Percentiles rank a stretch among this genome's conserved stretches.
Conservation (phyloP, 2,888 invertebrate genomes). For the Amphimallon solstitiale region DNA sequence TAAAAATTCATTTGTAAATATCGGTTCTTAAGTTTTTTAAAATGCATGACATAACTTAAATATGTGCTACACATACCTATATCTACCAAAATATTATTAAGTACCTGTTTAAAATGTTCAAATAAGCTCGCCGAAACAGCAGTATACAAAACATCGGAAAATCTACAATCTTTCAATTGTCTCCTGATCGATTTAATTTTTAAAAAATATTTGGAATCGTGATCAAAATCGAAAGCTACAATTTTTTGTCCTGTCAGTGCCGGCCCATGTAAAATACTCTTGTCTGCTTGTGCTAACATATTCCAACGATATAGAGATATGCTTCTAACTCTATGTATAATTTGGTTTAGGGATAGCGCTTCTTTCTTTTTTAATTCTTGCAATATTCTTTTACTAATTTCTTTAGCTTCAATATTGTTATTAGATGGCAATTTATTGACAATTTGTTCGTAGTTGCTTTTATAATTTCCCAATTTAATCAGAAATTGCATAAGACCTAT, state of each 20-base stretch:
- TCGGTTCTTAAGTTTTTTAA: no score
- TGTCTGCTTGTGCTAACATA: conserved; percentile 12
- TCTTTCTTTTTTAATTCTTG: background rate
- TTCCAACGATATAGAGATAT: conserved; percentile 29
- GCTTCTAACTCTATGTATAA: background rate
- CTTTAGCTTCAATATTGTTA: background rate
- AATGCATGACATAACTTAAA: no score
- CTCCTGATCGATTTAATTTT: conserved; percentile 37
- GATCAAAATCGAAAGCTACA: conserved; percentile 26
- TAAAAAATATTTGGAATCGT: conserved; percentile 15
- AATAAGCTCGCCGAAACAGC: conserved; percentile 36
- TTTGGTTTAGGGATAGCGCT: background rate
- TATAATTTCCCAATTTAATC: conserved; percentile 18
- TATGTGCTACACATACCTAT: background rate
- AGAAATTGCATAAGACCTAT: conserved; percentile 23
- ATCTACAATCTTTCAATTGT: conserved; percentile 24
- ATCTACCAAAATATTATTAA: background rate
- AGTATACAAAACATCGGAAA: conserved; percentile 29
- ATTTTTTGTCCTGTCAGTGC: conserved; percentile 28
- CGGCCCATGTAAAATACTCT: conserved; percentile 32
- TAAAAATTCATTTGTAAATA: no score
- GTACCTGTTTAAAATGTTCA: conserved; percentile 31
- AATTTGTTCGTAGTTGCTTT: conserved; percentile 11
- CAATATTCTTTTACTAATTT: background rate
- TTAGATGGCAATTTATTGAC: background rate